Evolutionary conservation across 2,797 vertebrate species (phyloP).

Genomic region (Gymnocypris eckloni): DNA sequence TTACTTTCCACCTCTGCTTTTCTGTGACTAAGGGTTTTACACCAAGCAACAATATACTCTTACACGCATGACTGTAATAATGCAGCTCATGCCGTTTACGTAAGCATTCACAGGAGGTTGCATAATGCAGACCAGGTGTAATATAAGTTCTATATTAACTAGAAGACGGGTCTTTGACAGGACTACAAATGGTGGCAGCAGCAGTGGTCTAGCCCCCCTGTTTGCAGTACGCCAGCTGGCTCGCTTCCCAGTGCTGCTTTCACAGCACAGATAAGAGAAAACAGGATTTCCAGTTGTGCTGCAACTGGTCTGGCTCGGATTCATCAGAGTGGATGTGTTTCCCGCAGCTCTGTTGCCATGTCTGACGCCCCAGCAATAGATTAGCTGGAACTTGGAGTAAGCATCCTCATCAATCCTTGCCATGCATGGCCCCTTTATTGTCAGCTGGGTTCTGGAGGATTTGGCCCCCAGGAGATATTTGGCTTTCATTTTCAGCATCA

Average conservation of each 20-base stretch:
- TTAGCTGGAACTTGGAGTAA: constrained; percentile 38
- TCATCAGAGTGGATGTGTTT: constrained; percentile 58
- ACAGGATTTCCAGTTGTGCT: constrained; percentile 75
- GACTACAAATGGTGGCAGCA: constrained; percentile 8
- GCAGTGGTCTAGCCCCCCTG: constrained; percentile 18
- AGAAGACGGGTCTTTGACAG: constrained; percentile 30
- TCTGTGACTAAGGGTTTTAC: neutral
- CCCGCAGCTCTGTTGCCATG: constrained; percentile 49
- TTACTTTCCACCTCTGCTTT: no score
- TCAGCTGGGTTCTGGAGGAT: constrained; percentile 44
- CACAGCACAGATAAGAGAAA: constrained; percentile 75
- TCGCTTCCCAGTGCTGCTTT: constrained; percentile 31
- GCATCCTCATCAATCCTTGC: constrained; percentile 42
- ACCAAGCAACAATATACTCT: constrained; percentile 19
- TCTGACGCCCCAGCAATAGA: constrained; percentile 35
- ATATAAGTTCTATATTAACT: neutral
- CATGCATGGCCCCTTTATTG: constrained; percentile 44
- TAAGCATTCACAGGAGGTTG: neutral
- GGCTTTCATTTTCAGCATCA: constrained; percentile 43
- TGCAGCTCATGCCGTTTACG: neutral
- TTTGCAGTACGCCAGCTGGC: constrained; percentile 43
- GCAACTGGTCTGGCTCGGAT: constrained; percentile 61
- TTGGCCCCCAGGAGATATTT: constrained; percentile 41
- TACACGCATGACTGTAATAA: neutral
- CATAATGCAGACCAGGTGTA: neutral